Base-by-base conservation (phyloP, 2,888 invertebrate species). In the Dyspetes luteomarginatus region DNA sequence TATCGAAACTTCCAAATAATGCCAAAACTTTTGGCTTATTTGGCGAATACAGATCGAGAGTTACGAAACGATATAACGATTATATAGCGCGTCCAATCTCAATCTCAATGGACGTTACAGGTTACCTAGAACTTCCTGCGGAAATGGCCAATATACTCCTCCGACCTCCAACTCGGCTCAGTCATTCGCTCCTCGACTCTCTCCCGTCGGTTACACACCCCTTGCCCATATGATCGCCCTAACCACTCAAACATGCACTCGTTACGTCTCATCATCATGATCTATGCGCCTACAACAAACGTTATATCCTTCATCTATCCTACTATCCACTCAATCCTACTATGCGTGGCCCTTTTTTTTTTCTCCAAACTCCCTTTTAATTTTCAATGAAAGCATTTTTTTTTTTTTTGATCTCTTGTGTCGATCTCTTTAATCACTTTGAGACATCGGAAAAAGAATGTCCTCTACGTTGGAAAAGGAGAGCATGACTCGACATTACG, bases 81-180 rank as follows among this genome's bases (percentile, higher is more conserved):
- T 86, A 86, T 86, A 86, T 87, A 86, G 86, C 87, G 89, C 85
- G 87, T 88, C 86, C 87, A 89, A 90, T 89, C 88, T 85, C 87
- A 89, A 89, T 86, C 88, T 90, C 88, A 89, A 90, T 88, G 88
- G 88, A 86, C 86, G 88, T 89, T 90, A 86, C 89, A 90, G 89
- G 90, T 90, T 90, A 90, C 90, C 90, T 90, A 90, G 89, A 89
- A 87, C 89, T 90, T 90, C 90, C 90, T 90, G 90, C 90, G 90
- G 90, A 90, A 90, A 90, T 90, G 87, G 88, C 89, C 90, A 90
- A 90, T 90, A 89, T 90, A 90, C 87, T 87, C 88, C 89, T 88
- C 88, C 88, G 88, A 89, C 89, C 89, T 89, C 89, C 88, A 89
- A 88, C 89, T 88, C 87, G n/a, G 81, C 86, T 86, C 86, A 85